Evolutionary conservation across 2,113 vertebrate genomes (phyloP).

Genomic region (Struthidea cinerea): DNA sequence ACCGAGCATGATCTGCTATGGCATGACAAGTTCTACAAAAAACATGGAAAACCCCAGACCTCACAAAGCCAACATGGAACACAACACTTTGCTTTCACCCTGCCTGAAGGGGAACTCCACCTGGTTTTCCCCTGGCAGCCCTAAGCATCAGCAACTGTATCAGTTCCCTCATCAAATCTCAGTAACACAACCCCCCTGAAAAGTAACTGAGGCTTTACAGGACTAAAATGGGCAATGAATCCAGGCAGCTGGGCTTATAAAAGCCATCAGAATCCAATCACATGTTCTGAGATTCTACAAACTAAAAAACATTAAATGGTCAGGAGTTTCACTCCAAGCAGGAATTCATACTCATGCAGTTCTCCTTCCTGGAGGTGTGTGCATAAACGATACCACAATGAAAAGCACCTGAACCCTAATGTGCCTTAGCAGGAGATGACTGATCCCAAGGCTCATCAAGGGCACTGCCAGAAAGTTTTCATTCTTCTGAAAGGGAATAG

Average conservation of each 20-base stretch:
- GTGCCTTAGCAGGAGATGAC: background rate
- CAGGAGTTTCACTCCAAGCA: background rate
- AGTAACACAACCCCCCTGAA: background rate
- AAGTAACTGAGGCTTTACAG: background rate
- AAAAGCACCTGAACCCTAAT: background rate
- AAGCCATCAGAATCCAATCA: background rate
- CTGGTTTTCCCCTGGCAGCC: background rate
- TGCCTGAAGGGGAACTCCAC: background rate
- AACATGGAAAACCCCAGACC: fast-evolving
- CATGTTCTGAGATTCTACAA: background rate
- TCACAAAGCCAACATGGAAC: background rate
- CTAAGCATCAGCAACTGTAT: background rate
- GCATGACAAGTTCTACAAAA: background rate
- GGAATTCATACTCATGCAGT: background rate
- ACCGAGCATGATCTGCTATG: background rate
- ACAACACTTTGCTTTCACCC: background rate
- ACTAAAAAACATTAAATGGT: background rate
- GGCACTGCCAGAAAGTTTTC: background rate
- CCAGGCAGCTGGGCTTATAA: background rate
- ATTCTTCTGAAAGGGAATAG: background rate
- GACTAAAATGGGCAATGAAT: background rate
- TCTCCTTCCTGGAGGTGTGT: background rate
- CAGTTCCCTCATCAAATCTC: background rate
- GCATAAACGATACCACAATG: background rate
- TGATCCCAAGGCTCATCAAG: background rate